Evolutionary conservation across 2,888 invertebrate species (phyloP).

Genomic region (Desoria tigrina): DNA sequence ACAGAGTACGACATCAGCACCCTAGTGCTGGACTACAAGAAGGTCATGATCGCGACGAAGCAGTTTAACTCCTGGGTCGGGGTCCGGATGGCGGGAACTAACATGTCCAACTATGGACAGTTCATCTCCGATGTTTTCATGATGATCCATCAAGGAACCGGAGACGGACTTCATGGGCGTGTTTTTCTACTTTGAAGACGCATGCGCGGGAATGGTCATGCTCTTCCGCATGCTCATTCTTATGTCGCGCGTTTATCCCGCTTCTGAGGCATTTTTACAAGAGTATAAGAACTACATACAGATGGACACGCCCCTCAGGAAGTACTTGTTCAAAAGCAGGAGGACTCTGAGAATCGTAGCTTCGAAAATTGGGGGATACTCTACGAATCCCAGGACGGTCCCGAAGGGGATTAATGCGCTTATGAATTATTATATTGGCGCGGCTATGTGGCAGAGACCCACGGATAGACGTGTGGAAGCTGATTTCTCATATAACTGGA

Average conservation of each 20-base stretch:
- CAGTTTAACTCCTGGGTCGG: conserved; percentile 39
- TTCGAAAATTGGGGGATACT: conserved; percentile 36
- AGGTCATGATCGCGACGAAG: conserved; percentile 31
- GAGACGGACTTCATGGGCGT: conserved; percentile 40
- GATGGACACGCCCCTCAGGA: conserved; percentile 35
- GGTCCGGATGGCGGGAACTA: too few relatives aligned
- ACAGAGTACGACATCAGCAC: conserved; percentile 33
- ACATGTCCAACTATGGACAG: conserved; percentile 37
- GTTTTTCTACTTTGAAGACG: conserved; percentile 41
- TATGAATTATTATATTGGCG: conserved; percentile 43
- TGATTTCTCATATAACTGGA: too few relatives aligned
- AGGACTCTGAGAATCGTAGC: conserved; percentile 28
- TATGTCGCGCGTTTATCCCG: neutral
- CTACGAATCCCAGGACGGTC: conserved; percentile 31
- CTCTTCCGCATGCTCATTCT: conserved; percentile 35
- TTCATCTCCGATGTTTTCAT: conserved; percentile 42
- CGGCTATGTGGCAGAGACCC: conserved; percentile 47
- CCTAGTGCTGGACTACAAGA: conserved; percentile 33
- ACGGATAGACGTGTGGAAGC: too few relatives aligned
- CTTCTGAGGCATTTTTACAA: neutral
- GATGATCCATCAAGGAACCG: conserved; percentile 42
- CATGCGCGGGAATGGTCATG: conserved; percentile 46
- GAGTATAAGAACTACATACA: conserved; percentile 17
- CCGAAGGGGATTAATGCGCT: conserved; percentile 35
- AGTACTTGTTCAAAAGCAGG: conserved; percentile 29